Evolutionary conservation across 2,797 vertebrate species (phyloP), one percentile per base, ranked within the genome.

Genomic region (Danionella dracula): DNA sequence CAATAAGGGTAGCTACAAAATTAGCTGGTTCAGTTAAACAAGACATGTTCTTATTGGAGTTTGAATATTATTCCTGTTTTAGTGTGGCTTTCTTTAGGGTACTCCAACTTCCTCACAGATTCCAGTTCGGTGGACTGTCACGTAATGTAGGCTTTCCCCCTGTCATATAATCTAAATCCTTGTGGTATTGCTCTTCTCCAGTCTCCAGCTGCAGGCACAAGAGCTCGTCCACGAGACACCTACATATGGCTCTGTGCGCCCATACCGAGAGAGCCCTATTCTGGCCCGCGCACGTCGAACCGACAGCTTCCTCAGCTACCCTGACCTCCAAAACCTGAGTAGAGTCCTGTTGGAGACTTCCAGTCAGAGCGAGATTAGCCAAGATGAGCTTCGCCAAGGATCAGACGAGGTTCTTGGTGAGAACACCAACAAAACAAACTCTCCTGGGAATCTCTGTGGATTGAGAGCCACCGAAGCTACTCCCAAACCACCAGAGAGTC

Each of bases 251-350:
- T 92, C 96, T 0, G 81, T 98, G 62, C 83, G 95, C 21, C 95
- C 97, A 0, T 97, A 97, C 83, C 87, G 97, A 68, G 96, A 99
- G 81, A 99, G 97, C 63, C 97, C 97, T 13, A 78, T 99, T n/a
- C 72, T 98, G 84, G 94, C 96, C 40, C 88, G 95, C 5, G 95
- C 96, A 0, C 87, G 96, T 31, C 85, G 95, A 68, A 97, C 96
- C 0, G 96, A 99, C 83, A 98, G 95, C 78, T 98, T 98, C 76
- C 91, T 97, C 86, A 94, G 93, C 76, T 94, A 92, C 72, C 78
- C 92, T 77, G 97, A 99, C 79, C 95, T 98, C 76, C 95, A 98
- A 70, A 90, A 85, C 70, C 81, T 95, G 76, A 90, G 73, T 77
- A 91, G 88, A 65, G 91, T 83, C 19, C 68, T 86, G 34, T 53